phyloP scores from a whole-genome alignment of 2,888 invertebrate genomes.

The Ophion ellenae region DNA sequence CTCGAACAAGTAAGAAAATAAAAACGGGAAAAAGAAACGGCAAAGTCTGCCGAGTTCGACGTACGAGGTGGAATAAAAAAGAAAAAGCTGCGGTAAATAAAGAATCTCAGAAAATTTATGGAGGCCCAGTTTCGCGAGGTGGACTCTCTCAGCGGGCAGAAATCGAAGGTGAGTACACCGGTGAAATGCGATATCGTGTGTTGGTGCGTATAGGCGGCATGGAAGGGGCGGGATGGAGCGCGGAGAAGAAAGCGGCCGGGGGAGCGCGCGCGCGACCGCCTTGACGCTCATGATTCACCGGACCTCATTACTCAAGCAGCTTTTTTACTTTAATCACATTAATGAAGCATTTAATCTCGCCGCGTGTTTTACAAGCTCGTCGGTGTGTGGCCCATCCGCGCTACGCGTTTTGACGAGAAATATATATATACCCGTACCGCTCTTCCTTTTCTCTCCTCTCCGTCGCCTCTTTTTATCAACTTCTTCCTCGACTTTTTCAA shows the following conservation, averaged over 20 bases:
- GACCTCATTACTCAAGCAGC: slow-evolving; percentile 82
- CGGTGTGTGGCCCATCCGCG: slow-evolving; percentile 81
- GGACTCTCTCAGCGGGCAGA: slow-evolving; percentile 57
- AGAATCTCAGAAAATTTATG: slow-evolving; percentile 50
- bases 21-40: not conserved
- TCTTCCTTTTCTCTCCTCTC: slow-evolving; percentile 5
- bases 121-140: slow-evolving; percentile 49
- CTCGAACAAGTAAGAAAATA: not conserved
- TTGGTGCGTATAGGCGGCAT: not conserved
- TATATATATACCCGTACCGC: slow-evolving; percentile 8
- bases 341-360: slow-evolving; percentile 84
- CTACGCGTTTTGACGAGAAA: slow-evolving; percentile 66
- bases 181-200: slow-evolving; percentile 35
- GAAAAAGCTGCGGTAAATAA: slow-evolving; percentile 9
- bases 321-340: slow-evolving; percentile 84
- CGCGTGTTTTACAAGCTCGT: slow-evolving; percentile 83
- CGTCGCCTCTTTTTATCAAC: not conserved
- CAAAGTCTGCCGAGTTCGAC: slow-evolving; percentile 40
- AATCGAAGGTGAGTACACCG: slow-evolving; percentile 60
- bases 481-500: not conserved
- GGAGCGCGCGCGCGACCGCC: slow-evolving; percentile 68
- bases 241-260: slow-evolving; percentile 34
- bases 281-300: slow-evolving; percentile 80
- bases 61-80: slow-evolving; percentile 26
- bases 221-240: slow-evolving; percentile 17